A percentile compares a stretch with the other conserved stretches of the same genome.
These are phyloP conservation scores for Megaleporinus macrocephalus DNA, from an alignment of 2,113 vertebrate genomes.

Conservation along the genomic window DNA sequence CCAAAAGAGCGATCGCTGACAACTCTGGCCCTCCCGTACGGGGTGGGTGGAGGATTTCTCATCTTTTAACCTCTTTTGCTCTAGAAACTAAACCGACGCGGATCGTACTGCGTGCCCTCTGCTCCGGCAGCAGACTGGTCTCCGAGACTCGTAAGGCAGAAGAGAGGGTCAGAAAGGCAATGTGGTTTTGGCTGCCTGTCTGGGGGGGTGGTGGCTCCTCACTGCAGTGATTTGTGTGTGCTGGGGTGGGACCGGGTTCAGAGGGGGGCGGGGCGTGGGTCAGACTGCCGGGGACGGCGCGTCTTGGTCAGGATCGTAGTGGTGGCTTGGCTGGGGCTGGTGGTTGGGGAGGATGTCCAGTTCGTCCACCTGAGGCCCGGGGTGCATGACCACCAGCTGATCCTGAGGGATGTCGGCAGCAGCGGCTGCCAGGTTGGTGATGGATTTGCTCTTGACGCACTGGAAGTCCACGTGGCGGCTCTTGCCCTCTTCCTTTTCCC, in stretches of 20 bases:
- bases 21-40: neutral
- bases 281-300: slow-evolving; percentile 85
- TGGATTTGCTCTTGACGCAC: slow-evolving; percentile 98
- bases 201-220: slow-evolving; percentile 18
- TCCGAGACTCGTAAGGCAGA: slow-evolving; percentile 57
- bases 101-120: slow-evolving; percentile 4
- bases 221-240: slow-evolving; percentile 31
- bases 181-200: slow-evolving; percentile 59
- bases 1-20: slow-evolving; percentile 12
- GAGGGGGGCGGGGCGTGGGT: slow-evolving; percentile 27
- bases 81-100: neutral
- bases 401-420: slow-evolving; percentile 96
- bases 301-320: slow-evolving; percentile 83
- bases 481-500: slow-evolving; percentile 99
- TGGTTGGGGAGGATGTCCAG: slow-evolving; percentile 88
- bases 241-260: neutral
- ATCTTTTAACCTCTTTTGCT: slow-evolving; percentile 12
- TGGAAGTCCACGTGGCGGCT: slow-evolving; percentile 98
- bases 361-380: slow-evolving; percentile 92
- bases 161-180: slow-evolving; percentile 68
- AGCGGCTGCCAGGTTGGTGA: slow-evolving; percentile 90
- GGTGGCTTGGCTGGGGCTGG: slow-evolving; percentile 68
- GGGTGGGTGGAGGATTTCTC: neutral
- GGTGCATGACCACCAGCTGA: slow-evolving; percentile 92
- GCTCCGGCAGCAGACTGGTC: slow-evolving; percentile 22